Percentiles rank a stretch among this genome's conserved stretches.
These are phyloP conservation scores for Rhopilema esculentum DNA, from an alignment of 30 jellyfish, hydroid and myxozoan species.

Conservation along the genomic window DNA sequence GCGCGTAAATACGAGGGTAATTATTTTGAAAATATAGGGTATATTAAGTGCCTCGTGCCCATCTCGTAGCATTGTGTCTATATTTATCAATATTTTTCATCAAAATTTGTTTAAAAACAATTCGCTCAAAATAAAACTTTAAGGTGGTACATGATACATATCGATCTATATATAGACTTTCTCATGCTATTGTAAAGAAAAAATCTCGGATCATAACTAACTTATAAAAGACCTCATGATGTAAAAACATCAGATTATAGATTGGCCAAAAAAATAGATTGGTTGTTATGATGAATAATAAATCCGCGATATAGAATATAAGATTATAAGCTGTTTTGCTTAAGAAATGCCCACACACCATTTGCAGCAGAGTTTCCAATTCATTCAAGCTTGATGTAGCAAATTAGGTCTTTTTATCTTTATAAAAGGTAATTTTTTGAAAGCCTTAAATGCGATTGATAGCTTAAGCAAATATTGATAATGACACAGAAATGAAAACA, in stretches of 20 bases:
- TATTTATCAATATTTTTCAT: neutral
- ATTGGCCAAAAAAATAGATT: neutral
- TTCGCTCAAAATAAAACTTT: neutral
- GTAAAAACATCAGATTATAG: neutral
- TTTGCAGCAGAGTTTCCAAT: neutral
- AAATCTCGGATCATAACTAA: neutral
- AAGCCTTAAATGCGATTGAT: constrained; percentile 13
- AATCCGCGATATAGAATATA: neutral
- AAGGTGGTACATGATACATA: neutral
- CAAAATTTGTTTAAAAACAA: neutral
- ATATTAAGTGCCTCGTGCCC: neutral
- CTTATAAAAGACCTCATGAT: neutral
- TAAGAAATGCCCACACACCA: neutral
- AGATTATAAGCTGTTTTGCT: neutral
- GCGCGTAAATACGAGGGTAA: neutral
- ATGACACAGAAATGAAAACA: neutral
- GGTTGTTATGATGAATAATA: neutral
- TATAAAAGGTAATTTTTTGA: neutral
- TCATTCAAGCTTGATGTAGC: neutral
- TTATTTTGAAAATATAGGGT: neutral
- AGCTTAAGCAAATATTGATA: constrained; percentile 15
- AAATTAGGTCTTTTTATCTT: constrained; percentile 1
- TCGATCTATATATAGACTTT: neutral
- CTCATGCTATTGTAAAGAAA: neutral
- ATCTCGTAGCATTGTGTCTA: neutral